phyloP scores from a whole-genome alignment of 2,888 invertebrate species.

The Azorinus chamasolen region DNA sequence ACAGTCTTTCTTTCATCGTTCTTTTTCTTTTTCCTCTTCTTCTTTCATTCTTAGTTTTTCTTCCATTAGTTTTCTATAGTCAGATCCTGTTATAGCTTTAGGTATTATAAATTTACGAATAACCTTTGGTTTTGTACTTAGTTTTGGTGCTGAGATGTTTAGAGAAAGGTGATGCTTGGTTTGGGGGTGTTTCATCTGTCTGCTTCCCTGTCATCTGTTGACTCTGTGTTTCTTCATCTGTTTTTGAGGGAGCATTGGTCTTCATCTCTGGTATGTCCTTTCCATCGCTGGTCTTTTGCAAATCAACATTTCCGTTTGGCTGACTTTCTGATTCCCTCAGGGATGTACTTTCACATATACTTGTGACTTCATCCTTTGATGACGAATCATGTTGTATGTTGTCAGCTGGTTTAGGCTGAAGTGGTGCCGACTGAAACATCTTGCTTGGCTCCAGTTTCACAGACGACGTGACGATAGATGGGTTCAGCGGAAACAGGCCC shows the following conservation, averaged over 20 bases:
- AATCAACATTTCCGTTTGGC: not conserved
- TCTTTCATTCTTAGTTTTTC: conserved; percentile 6
- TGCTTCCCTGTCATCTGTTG: not conserved
- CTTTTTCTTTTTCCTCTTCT: conserved; percentile 11
- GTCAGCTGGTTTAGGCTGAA: not conserved
- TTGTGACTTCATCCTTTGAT: not conserved
- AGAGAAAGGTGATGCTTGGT: not conserved
- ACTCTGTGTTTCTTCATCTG: not conserved
- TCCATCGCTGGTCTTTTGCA: no score
- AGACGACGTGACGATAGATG: not conserved
- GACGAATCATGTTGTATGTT: not conserved
- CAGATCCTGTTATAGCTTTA: conserved; percentile 1
- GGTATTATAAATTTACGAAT: not conserved
- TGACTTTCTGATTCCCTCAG: not conserved
- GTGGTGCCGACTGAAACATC: not conserved
- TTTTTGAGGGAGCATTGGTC: no score
- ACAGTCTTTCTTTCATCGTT: conserved; percentile 3
- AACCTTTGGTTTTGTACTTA: not conserved
- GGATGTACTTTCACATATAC: not conserved
- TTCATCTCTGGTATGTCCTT: no score
- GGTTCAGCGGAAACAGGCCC: conserved; percentile 27
- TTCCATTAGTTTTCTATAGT: no score
- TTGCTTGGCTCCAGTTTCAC: conserved; percentile 31
- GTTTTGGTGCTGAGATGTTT: not conserved
- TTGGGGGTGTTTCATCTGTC: no score